Evolutionary conservation across 2,888 invertebrate species (phyloP).

Genomic region (Anoplius nigerrimus): DNA sequence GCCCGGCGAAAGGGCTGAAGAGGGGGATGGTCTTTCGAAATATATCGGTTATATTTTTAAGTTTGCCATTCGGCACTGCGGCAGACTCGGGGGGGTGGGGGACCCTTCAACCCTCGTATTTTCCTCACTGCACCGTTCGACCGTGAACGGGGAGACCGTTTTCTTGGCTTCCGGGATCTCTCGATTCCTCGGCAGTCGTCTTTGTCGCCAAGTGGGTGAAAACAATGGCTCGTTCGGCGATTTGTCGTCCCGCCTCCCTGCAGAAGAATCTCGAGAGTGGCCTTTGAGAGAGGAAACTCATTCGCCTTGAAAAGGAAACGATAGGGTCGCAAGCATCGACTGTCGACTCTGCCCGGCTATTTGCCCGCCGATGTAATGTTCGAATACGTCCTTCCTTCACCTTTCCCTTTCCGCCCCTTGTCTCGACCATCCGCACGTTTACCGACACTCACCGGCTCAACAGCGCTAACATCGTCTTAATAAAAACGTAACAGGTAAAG

Average conservation of each 20-base stretch:
- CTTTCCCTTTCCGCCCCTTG: slow-evolving; percentile 21
- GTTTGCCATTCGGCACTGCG: slow-evolving; percentile 18
- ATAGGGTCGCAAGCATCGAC: slow-evolving; percentile 26
- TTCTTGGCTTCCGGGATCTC: slow-evolving; percentile 38
- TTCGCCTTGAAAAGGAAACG: slow-evolving; percentile 29
- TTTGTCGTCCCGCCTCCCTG: slow-evolving; percentile 22
- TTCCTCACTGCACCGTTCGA: slow-evolving; percentile 31
- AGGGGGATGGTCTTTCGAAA: slow-evolving; percentile 15
- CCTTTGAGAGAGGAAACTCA: slow-evolving; percentile 14
- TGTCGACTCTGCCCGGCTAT: slow-evolving; percentile 9
- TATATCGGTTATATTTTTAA: slow-evolving; percentile 33
- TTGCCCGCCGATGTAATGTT: neutral
- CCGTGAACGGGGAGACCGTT: slow-evolving; percentile 38
- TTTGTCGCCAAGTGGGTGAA: slow-evolving; percentile 60
- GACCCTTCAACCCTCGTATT: slow-evolving; percentile 28
- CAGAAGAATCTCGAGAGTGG: slow-evolving; percentile 27
- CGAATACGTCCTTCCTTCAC: slow-evolving; percentile 16
- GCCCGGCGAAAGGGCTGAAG: neutral
- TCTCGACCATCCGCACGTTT: neutral
- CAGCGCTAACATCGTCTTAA: too few species aligned
- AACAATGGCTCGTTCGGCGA: slow-evolving; percentile 61
- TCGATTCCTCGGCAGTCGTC: slow-evolving; percentile 22
- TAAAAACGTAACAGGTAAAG: too few species aligned
- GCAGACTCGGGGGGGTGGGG: too few species aligned
- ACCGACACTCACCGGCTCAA: too few species aligned